These are phyloP conservation scores for Hecatera dysodea DNA, from an alignment of 2,888 invertebrate genomes.

Conservation along the genomic window DNA sequence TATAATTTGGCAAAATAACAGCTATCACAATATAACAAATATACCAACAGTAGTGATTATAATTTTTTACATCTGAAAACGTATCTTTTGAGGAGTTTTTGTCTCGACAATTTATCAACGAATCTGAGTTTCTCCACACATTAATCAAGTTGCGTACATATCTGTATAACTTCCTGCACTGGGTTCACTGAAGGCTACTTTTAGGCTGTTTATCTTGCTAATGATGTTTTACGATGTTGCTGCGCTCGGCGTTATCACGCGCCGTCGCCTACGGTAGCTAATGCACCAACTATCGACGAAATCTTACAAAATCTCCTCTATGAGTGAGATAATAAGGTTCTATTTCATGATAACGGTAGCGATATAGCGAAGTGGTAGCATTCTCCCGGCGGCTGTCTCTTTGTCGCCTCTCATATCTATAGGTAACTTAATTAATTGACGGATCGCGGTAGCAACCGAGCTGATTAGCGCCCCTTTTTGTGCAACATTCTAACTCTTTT, in stretches of 20 bases:
- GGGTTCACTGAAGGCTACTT: conserved; percentile 81
- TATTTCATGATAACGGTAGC: conserved; percentile 57
- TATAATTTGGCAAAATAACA: conserved; percentile 69
- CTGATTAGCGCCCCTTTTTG: conserved; percentile 82
- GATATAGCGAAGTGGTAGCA: conserved; percentile 72
- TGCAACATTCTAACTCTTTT: conserved; percentile 82
- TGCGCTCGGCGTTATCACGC: conserved; percentile 82
- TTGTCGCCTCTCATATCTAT: conserved; percentile 86
- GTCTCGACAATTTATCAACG: conserved; percentile 49
- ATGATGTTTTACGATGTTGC: conserved; percentile 89
- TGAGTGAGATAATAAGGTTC: conserved; percentile 66
- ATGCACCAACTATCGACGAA: conserved; percentile 68
- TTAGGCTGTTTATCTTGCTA: conserved; percentile 88
- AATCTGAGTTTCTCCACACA: conserved; percentile 52
- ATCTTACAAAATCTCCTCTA: conserved; percentile 70
- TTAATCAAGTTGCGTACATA: conserved; percentile 77
- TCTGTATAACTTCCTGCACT: conserved; percentile 80
- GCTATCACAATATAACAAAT: conserved; percentile 29
- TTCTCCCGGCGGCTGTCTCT: conserved; percentile 76
- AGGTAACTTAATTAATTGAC: conserved; percentile 86
- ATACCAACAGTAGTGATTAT: conserved; percentile 32
- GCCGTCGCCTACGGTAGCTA: conserved; percentile 87
- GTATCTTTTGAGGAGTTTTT: conserved; percentile 29
- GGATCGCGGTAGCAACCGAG: conserved; percentile 82
- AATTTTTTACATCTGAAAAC: conserved; percentile 28